Evolutionary conservation across 2,797 vertebrate species (phyloP).

Genomic region (Trematomus bernacchii): DNA sequence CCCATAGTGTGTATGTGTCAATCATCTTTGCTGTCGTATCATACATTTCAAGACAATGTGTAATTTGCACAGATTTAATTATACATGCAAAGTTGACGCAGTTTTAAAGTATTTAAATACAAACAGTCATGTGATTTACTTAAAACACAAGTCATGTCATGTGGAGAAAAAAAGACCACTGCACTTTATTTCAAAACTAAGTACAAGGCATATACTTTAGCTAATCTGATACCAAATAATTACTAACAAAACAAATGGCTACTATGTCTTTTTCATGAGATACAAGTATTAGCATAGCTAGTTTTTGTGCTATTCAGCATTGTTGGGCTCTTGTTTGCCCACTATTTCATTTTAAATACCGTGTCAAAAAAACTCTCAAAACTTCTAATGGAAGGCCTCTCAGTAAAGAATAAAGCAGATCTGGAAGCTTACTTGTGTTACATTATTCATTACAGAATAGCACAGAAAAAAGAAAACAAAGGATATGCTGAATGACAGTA

Average conservation of each 20-base stretch:
- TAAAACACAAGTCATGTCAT: not conserved
- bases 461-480: not conserved
- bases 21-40: no score
- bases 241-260: not conserved
- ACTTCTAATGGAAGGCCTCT: not conserved
- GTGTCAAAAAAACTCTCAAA: not conserved
- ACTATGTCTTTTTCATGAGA: not conserved
- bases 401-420: not conserved
- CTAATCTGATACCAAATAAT: not conserved
- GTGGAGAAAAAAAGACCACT: not conserved
- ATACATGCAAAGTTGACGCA: not conserved
- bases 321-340: not conserved
- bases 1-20: no score
- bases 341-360: not conserved
- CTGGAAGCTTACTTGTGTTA: not conserved
- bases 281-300: not conserved
- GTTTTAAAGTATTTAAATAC: not conserved
- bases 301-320: not conserved
- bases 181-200: slow-evolving; percentile 1
- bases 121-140: not conserved
- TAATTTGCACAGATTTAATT: no score
- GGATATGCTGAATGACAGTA: not conserved
- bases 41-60: no score
- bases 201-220: not conserved
- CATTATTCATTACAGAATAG: no score